Conservation (phyloP, 2,113 vertebrate species). For the Oncorhynchus kisutch region DNA sequence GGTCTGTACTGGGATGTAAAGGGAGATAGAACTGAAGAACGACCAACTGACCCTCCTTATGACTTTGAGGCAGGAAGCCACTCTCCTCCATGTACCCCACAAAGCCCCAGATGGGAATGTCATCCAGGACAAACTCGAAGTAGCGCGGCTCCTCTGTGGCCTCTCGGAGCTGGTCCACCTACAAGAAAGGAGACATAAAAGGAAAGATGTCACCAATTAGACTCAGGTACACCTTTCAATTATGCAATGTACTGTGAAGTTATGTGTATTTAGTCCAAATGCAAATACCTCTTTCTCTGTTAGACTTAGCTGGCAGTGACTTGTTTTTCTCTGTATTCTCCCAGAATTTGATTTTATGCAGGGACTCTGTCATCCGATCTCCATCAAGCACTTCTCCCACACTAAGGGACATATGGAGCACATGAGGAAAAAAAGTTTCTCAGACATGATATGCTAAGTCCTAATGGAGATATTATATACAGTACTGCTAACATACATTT, state of each 20-base stretch:
- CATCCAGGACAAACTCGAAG: slow-evolving; percentile 92
- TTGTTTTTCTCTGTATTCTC: slow-evolving; percentile 76
- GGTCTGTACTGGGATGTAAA: too few relatives aligned
- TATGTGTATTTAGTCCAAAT: too few relatives aligned
- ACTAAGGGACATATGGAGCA: slow-evolving; percentile 87
- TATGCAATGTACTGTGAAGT: too few relatives aligned
- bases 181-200: not conserved
- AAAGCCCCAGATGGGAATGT: slow-evolving; percentile 88
- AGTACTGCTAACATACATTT: too few relatives aligned
- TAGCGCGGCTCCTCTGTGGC: slow-evolving; percentile 91
- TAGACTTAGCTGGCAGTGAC: slow-evolving; percentile 79
- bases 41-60: slow-evolving; percentile 66
- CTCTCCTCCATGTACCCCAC: slow-evolving; percentile 93
- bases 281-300: slow-evolving; percentile 71
- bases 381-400: slow-evolving; percentile 89
- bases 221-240: too few relatives aligned
- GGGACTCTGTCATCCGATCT: slow-evolving; percentile 88
- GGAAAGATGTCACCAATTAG: too few relatives aligned
- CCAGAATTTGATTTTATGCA: slow-evolving; percentile 82
- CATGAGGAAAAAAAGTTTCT: slow-evolving; percentile 45
- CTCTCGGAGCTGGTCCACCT: slow-evolving; percentile 85
- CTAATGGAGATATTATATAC: not conserved
- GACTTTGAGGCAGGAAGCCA: slow-evolving; percentile 88
- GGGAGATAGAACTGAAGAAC: not conserved
- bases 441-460: not conserved